phyloP scores from a whole-genome alignment of 2,797 vertebrate species.

The Schizothorax lantsangensis region DNA sequence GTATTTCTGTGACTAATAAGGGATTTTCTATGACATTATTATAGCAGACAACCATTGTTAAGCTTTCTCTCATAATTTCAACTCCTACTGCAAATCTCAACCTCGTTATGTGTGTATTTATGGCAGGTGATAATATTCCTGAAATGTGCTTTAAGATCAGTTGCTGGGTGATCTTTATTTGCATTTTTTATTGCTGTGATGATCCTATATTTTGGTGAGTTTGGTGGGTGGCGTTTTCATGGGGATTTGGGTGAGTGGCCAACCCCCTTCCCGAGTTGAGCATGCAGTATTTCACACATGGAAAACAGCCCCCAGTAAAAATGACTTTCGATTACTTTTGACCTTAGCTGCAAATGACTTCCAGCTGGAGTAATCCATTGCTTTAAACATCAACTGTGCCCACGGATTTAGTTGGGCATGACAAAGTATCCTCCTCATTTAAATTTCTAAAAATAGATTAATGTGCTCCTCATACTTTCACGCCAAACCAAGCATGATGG shows the following conservation, averaged over 20 bases:
- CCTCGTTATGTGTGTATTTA: neutral
- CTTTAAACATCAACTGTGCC: slow-evolving; percentile 50
- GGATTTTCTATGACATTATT: slow-evolving; percentile 7
- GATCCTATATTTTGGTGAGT: neutral
- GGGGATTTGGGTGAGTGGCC: slow-evolving; percentile 36
- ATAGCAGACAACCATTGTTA: neutral
- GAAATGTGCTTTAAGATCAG: neutral
- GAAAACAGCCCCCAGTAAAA: slow-evolving; percentile 76
- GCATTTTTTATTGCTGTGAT: neutral
- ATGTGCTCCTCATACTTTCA: slow-evolving; percentile 49
- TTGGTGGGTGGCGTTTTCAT: slow-evolving; percentile 31
- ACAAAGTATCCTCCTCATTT: slow-evolving; percentile 47
- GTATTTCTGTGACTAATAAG: neutral
- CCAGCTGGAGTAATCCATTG: slow-evolving; percentile 55
- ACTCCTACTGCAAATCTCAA: neutral
- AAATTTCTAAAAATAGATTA: slow-evolving; percentile 56
- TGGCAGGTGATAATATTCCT: neutral
- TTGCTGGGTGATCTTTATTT: neutral
- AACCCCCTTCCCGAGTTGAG: slow-evolving; percentile 22
- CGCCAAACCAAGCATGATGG: slow-evolving; percentile 44
- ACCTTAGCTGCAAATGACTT: slow-evolving; percentile 65
- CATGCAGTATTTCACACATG: slow-evolving; percentile 62
- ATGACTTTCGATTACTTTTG: slow-evolving; percentile 77
- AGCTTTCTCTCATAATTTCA: neutral
- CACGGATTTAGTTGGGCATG: slow-evolving; percentile 40